phyloP scores from a whole-genome alignment of 2,888 invertebrate species.

The Agrotis puta region DNA sequence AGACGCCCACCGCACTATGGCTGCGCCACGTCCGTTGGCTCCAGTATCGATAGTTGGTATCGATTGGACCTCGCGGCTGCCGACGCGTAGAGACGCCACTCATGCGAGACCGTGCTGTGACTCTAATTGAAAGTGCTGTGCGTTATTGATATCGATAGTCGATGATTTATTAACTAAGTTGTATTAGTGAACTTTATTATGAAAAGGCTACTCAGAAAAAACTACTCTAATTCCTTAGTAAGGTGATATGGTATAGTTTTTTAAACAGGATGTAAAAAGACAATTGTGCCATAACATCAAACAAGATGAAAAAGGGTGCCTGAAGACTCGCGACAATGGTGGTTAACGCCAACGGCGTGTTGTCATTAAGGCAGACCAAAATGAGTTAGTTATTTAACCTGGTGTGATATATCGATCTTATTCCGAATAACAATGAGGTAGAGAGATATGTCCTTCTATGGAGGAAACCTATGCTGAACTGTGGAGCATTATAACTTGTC shows the following conservation, averaged over 20 bases:
- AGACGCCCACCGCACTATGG: slow-evolving; percentile 82
- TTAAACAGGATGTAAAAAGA: neutral
- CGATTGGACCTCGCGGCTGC: slow-evolving; percentile 79
- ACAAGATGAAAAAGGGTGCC: neutral
- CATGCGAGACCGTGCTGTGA: slow-evolving; percentile 86
- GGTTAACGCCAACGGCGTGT: too few species aligned
- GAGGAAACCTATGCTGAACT: neutral
- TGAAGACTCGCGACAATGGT: neutral
- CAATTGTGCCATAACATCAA: too few species aligned
- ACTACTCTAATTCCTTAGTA: too few species aligned
- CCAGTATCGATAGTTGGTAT: slow-evolving; percentile 84
- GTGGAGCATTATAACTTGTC: neutral
- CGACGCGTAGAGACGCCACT: slow-evolving; percentile 86
- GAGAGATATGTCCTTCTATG: neutral
- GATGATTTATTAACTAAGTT: slow-evolving; percentile 26
- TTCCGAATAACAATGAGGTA: too few species aligned
- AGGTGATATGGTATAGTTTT: neutral
- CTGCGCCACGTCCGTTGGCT: slow-evolving; percentile 58
- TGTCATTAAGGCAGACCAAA: neutral
- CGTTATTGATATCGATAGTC: slow-evolving; percentile 71
- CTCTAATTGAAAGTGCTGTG: slow-evolving; percentile 86
- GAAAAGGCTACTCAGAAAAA: too few species aligned
- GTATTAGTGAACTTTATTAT: neutral
- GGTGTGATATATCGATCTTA: too few species aligned
- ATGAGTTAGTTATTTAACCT: neutral